A percentile compares a stretch with the other conserved stretches of the same genome.
phyloP scores from a whole-genome alignment of 2,888 invertebrate genomes.

The Hybos culiciformis region DNA sequence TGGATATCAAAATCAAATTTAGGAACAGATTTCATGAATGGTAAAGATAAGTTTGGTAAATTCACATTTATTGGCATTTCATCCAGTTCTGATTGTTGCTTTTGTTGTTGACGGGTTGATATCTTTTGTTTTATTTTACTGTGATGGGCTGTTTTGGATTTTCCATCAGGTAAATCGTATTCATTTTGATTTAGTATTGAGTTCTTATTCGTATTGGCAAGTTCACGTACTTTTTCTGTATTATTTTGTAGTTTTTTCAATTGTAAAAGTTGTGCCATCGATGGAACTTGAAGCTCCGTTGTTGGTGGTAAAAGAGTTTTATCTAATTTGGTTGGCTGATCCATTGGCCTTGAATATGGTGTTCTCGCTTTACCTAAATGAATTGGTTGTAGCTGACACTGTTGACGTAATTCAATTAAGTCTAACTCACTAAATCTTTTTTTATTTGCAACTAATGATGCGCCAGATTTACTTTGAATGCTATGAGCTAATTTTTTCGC shows the following conservation, averaged over 20 bases:
- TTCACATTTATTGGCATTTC: conserved; percentile 25
- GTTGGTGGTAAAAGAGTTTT: conserved; percentile 16
- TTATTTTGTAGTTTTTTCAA: conserved; percentile 46
- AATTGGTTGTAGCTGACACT: conserved; percentile 20
- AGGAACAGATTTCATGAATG: conserved; percentile 28
- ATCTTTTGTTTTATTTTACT: not conserved
- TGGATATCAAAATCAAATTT: conserved; percentile 28
- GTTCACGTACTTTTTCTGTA: conserved; percentile 42
- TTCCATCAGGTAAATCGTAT: conserved; percentile 17
- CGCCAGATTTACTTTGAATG: conserved; percentile 20
- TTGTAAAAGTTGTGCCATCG: conserved; percentile 47
- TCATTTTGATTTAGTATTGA: conserved; percentile 11
- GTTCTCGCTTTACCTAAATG: conserved; percentile 14
- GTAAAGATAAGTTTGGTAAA: conserved; percentile 38
- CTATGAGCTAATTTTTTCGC: conserved; percentile 57
- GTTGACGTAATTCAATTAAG: conserved; percentile 18
- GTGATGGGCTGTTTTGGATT: conserved; percentile 1
- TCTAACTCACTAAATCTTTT: conserved; percentile 23
- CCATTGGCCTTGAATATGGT: conserved; percentile 23
- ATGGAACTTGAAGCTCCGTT: conserved; percentile 44
- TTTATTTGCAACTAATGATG: conserved; percentile 13
- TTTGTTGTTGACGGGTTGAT: too few species aligned
- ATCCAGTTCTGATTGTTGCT: not conserved
- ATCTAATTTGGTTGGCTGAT: conserved; percentile 12
- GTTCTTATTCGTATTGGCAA: conserved; percentile 32